Evolutionary conservation across 2,113 vertebrate genomes (phyloP).

Genomic region (Theropithecus gelada): DNA sequence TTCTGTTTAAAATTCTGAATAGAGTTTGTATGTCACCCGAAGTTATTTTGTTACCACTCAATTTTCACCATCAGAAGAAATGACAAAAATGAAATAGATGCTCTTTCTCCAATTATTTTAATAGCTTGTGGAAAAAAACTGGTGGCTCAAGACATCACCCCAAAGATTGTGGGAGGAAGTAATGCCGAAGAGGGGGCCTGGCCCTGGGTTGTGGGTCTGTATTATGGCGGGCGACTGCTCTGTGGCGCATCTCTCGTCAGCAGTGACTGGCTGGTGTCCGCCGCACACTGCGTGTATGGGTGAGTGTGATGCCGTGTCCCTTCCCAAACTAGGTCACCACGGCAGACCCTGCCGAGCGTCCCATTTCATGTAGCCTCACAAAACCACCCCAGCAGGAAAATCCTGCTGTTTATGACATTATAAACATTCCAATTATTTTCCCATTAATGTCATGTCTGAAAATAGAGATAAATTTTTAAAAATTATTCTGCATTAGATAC

Average conservation of each 20-base stretch:
- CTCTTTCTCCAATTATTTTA: slow-evolving; percentile 25
- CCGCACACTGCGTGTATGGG: slow-evolving; percentile 95
- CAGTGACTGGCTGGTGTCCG: slow-evolving; percentile 92
- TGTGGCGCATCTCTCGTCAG: slow-evolving; percentile 92
- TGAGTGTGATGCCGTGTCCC: slow-evolving; percentile 64
- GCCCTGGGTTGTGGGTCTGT: slow-evolving; percentile 93
- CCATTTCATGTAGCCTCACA: not conserved
- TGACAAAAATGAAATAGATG: not conserved
- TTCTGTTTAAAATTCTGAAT: slow-evolving; percentile 55
- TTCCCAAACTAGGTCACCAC: accelerated
- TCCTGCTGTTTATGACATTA: not conserved
- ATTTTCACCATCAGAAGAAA: not conserved
- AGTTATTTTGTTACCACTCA: not conserved
- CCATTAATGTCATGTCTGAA: not conserved
- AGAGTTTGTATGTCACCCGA: not conserved
- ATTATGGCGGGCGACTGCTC: slow-evolving; percentile 74
- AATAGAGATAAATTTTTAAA: not conserved
- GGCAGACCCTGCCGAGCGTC: not conserved
- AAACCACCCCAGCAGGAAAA: not conserved
- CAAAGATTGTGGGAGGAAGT: slow-evolving; percentile 89
- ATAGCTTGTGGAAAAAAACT: slow-evolving; percentile 89
- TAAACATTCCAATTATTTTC: not conserved
- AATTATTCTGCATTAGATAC: not conserved
- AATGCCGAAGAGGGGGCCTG: slow-evolving; percentile 88
- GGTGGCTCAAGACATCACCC: not conserved